Conservation (phyloP, 2,888 invertebrate species). For the Spodoptera littoralis region DNA sequence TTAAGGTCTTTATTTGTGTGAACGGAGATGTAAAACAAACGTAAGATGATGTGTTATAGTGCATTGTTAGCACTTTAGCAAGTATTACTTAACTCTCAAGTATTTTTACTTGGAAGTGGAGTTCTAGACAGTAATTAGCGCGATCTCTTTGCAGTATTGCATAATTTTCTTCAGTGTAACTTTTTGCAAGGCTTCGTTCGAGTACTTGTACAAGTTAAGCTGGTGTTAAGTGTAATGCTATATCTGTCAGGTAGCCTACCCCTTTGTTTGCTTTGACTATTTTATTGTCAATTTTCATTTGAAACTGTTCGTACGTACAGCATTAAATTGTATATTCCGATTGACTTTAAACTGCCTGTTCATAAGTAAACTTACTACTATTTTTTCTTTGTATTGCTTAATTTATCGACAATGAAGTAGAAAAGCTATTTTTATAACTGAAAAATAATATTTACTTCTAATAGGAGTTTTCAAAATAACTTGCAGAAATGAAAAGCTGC, state of each 20-base stretch:
- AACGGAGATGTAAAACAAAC: neutral
- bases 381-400: no score
- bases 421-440: no score
- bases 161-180: slow-evolving; percentile 15
- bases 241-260: no score
- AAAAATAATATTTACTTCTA: no score
- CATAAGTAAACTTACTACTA: no score
- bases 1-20: slow-evolving; percentile 2
- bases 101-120: slow-evolving; percentile 4
- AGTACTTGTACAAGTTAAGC: slow-evolving; percentile 7
- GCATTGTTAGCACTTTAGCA: slow-evolving; percentile 17
- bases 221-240: neutral
- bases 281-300: no score
- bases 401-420: no score
- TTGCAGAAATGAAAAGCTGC: neutral
- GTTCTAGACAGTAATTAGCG: slow-evolving; percentile 24
- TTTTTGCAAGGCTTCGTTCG: slow-evolving; percentile 19
- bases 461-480: no score
- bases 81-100: slow-evolving; percentile 24
- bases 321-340: no score
- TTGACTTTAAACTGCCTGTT: no score
- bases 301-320: no score
- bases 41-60: slow-evolving; percentile 17
- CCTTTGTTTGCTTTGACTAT: no score
- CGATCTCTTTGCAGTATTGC: slow-evolving; percentile 5